Percentiles rank a stretch among this genome's conserved stretches.
Conservation (phyloP, 2,888 invertebrate species). For the Stegana nigrithorax region DNA sequence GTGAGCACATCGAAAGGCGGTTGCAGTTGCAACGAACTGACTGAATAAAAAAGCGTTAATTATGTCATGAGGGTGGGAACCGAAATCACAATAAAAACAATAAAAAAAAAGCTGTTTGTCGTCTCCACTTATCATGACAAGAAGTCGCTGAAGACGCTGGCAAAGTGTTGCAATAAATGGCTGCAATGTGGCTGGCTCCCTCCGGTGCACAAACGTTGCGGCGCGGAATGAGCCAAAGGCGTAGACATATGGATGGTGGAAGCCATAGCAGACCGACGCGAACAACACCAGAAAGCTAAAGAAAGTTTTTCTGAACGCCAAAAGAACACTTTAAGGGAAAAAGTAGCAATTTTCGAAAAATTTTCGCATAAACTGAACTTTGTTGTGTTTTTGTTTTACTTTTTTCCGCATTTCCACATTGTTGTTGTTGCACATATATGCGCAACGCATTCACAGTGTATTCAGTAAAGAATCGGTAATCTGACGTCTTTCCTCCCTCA, state of each 20-base stretch:
- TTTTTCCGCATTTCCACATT: too few relatives aligned
- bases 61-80: constrained; percentile 69
- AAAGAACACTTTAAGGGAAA: neutral
- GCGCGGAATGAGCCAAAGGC: too few relatives aligned
- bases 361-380: constrained; percentile 38
- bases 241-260: neutral
- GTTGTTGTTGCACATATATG: too few relatives aligned
- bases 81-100: constrained; percentile 29
- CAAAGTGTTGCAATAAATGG: constrained; percentile 46
- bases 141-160: neutral
- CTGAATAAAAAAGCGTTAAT: constrained; percentile 57
- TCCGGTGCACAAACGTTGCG: constrained; percentile 35
- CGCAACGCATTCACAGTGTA: too few relatives aligned
- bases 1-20: constrained; percentile 22
- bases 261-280: constrained; percentile 11
- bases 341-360: constrained; percentile 1
- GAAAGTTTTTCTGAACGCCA: constrained; percentile 48
- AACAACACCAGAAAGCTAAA: constrained; percentile 56
- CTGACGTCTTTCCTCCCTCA: too few relatives aligned
- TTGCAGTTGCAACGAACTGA: constrained; percentile 29
- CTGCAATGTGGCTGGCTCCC: constrained; percentile 34
- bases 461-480: too few relatives aligned
- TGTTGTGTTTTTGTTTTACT: constrained; percentile 45
- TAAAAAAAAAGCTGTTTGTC: neutral
- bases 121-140: too few relatives aligned